Evolutionary conservation across 2,797 vertebrate species (phyloP), one percentile per base, ranked within the genome.

Genomic region (Coreius guichenoti): DNA sequence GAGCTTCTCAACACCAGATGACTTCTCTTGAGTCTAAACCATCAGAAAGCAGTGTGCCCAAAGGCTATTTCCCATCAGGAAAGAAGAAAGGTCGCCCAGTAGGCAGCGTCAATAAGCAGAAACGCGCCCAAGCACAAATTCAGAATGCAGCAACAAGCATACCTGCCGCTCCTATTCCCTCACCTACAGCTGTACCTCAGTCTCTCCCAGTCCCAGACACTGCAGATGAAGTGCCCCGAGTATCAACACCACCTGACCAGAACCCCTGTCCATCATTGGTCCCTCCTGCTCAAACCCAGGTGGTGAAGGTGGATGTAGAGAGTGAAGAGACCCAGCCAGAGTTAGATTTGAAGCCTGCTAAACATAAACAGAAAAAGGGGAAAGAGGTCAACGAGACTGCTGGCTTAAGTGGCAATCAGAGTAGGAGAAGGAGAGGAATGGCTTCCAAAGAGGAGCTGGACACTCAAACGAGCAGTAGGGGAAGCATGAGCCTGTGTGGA

Each of bases 11-110:
- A 63, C 73, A 93, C 90, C 94, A 94, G 76, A 91, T 95, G 90
- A 91, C 92, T 23, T 94, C 94, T 79, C 78, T 90, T 81, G 95
- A 96, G 70, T 88, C 91, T 21, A 96, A 96, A 89, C 63, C 51
- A 2, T 54, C 87, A 16, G 95, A 96, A 0, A 95, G 12, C 87
- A 1, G 93, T 47, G 97, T 98, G 89, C 97, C 97, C 11, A 99
- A 98, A 93, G 98, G 98, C 7, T 99, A 99, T 92, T 99, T 99
- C 89, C 98, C 98, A 70, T 99, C 98, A 86, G 98, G 98, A 91
- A 99, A 99, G 93, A 99, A 99, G 91, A 99, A 98, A 90, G 98
- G 98, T 58, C 94, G 98, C 82, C 98, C 98, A 0, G 98, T 99
- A 8, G 98, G 98, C 78, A 99, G 98, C 0, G 98, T 99, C 83